Evolutionary conservation across 1,140 invertebrate genomes (phyloP).

Genomic region (Cherax quadricarinatus): DNA sequence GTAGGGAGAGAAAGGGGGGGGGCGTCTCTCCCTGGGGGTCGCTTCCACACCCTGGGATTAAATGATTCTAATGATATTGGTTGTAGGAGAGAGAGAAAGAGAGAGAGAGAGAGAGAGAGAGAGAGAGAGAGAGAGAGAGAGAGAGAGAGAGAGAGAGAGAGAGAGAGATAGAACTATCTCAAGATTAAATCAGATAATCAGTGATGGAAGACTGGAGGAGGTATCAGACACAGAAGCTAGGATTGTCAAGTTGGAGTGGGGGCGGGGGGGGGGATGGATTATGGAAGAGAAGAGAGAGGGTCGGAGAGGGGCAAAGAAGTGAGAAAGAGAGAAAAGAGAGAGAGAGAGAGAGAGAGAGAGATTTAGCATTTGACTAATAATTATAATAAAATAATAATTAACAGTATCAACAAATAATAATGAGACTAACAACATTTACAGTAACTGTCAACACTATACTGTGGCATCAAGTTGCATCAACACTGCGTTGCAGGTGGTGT

Average conservation of each 20-base stretch:
- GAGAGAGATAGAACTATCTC: neutral
- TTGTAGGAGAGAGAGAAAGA: neutral
- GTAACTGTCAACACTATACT: too few species aligned
- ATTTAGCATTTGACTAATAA: too few species aligned
- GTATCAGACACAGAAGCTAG: neutral
- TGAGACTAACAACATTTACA: too few species aligned
- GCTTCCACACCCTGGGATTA: constrained; percentile 1
- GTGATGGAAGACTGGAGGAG: neutral
- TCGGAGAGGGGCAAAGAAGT: too few species aligned
- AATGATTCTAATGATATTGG: constrained; percentile 11
- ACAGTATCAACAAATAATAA: too few species aligned
- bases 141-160: neutral
- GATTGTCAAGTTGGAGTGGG: neutral
- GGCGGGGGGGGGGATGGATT: neutral
- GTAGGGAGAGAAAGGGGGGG: neutral
- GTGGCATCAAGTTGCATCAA: too few species aligned
- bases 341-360: too few species aligned
- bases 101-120: neutral
- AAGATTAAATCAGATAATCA: too few species aligned
- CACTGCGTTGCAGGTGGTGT: too few species aligned
- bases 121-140: neutral
- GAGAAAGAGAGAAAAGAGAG: too few species aligned
- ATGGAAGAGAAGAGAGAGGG: too few species aligned
- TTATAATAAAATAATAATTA: too few species aligned
- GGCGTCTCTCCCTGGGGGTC: neutral